Evolutionary conservation across 2,113 vertebrate species (phyloP), one percentile per base, ranked within the genome.

Genomic region (Cyprinus carpio): DNA sequence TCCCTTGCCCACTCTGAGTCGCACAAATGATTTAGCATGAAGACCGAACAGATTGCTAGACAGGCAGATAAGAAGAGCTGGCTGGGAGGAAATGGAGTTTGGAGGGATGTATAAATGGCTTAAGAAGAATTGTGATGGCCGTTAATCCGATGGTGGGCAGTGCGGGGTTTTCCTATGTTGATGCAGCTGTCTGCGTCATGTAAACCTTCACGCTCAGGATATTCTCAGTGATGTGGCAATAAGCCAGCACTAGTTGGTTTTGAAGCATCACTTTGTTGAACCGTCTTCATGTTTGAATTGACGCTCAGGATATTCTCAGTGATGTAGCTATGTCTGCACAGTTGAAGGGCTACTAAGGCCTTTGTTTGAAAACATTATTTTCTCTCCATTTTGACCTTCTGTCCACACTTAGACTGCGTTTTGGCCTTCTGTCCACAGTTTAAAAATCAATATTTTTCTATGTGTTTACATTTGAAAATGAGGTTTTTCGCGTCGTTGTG

Each of bases 31-130:
- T 86, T 88, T 88, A 71, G 64, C 83, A 29, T 40, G 81, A 71
- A 87, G 64, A 83, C 84, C 71, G 79, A 58, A 81, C 60, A 81
- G 62, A 81, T 81, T 67, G 51, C n/a, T 37, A 84, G 62, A 82
- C 54, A 20, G 51, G 40, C 37, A 86, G 27, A 31, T 69, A 76
- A 78, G 81, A 56, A 49, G 62, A 51, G 18, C 74, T 74, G 65
- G 13, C 83, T 67, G 29, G 20, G 15, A 72, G 85, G 65, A 89
- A 90, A 88, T 90, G 74, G 86, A 86, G 88, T 89, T 88, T 83
- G 75, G 64, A 82, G 81, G 54, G n/a, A 31, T 43, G 75, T 84
- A 88, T 86, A 82, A 89, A 87, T 86, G 87, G 87, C 75, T 88
- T 86, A 75, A 34, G 40, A 49, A 49, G 77, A 78, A 74, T 85